Evolutionary conservation across 2,113 vertebrate species (phyloP).

Genomic region (Pavo muticus): DNA sequence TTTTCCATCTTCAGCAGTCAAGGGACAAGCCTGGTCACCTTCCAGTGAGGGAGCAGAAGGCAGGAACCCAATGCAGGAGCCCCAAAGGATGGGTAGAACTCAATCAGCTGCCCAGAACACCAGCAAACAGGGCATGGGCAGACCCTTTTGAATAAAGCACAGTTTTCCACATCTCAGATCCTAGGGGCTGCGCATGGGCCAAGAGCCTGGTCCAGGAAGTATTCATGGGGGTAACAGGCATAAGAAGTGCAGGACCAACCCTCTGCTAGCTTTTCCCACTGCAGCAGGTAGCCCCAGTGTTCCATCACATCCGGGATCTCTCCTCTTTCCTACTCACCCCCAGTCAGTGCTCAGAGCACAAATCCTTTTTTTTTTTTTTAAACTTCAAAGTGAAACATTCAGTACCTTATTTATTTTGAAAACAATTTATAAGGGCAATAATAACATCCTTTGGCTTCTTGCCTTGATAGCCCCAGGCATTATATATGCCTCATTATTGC

Average conservation of each 20-base stretch:
- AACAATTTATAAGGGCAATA: slow-evolving; percentile 63
- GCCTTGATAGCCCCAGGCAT: slow-evolving; percentile 10
- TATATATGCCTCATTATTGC: slow-evolving; percentile 36
- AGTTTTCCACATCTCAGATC: not conserved
- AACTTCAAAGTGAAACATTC: not conserved
- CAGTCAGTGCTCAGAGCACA: not conserved
- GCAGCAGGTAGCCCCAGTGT: not conserved
- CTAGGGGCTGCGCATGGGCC: fast-evolving
- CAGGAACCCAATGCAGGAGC: not conserved
- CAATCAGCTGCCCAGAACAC: not conserved
- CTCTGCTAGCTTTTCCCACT: not conserved
- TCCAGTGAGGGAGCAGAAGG: not conserved
- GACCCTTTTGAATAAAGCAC: not conserved
- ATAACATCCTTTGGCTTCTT: slow-evolving; percentile 69
- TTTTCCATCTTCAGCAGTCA: not conserved
- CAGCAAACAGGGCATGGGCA: not conserved
- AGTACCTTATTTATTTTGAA: slow-evolving; percentile 64
- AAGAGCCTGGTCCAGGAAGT: not conserved
- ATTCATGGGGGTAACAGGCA: not conserved
- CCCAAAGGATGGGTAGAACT: not conserved
- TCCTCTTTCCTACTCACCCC: slow-evolving; percentile 14
- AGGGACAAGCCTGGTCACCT: not conserved
- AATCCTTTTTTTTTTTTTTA: not conserved
- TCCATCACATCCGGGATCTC: not conserved
- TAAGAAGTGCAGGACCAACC: not conserved